Percentiles rank a stretch among this genome's conserved stretches.
Conservation (phyloP, 1,140 invertebrate species). For the Mylabris phalerata region DNA sequence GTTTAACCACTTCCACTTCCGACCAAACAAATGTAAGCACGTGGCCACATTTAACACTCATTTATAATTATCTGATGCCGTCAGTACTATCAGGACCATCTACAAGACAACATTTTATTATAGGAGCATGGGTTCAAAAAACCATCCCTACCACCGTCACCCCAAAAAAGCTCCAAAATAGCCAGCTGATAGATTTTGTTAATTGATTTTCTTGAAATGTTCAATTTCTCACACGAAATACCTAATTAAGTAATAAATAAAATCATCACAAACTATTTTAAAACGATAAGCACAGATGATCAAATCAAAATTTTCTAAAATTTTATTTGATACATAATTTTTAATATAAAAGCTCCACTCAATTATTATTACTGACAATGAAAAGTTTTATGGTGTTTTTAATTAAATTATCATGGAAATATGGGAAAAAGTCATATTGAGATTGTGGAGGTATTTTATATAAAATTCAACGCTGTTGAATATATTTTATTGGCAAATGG, state of each 20-base stretch:
- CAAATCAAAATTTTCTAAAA: too few relatives aligned
- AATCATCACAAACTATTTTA: too few relatives aligned
- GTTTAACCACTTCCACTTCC: conserved; percentile 7
- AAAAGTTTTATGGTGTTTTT: background rate
- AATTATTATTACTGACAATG: too few relatives aligned
- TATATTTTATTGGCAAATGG: conserved; percentile 1
- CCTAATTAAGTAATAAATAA: too few relatives aligned
- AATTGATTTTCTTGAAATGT: too few relatives aligned
- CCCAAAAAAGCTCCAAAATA: too few relatives aligned
- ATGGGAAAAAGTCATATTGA: conserved; percentile 5
- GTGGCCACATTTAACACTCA: conserved; percentile 31
- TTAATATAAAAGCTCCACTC: too few relatives aligned
- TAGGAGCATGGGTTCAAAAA: conserved; percentile 4
- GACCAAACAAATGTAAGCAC: conserved; percentile 20
- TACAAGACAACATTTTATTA: conserved; percentile 13
- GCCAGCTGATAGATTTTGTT: too few relatives aligned
- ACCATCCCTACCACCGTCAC: background rate
- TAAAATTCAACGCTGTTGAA: background rate
- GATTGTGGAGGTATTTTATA: background rate
- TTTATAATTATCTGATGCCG: conserved; percentile 29
- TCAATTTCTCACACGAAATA: too few relatives aligned
- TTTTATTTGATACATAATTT: too few relatives aligned
- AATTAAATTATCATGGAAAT: background rate
- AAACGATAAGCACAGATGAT: too few relatives aligned
- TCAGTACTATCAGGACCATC: conserved; percentile 8